phyloP scores from a whole-genome alignment of 1,140 invertebrate species.

The Metopolophium dirhodum region DNA sequence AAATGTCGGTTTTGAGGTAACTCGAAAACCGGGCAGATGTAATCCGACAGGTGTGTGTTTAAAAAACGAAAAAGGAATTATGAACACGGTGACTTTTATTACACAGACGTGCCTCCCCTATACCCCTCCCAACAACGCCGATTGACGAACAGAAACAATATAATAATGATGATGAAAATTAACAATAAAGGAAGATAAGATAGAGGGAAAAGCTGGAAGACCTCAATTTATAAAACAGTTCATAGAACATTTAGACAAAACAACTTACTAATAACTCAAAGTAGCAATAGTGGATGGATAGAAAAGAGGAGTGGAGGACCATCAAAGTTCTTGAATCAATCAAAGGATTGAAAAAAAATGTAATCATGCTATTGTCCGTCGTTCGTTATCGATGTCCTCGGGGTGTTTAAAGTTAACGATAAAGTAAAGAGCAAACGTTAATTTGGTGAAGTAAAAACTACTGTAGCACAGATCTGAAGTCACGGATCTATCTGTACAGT shows the following conservation, averaged over 20 bases:
- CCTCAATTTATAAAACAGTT: background rate
- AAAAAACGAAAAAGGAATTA: background rate
- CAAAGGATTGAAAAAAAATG: too few relatives aligned
- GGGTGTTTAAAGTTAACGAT: background rate
- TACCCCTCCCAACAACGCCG: background rate
- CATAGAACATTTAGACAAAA: background rate
- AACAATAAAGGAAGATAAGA: background rate
- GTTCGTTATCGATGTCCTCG: background rate
- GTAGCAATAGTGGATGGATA: background rate
- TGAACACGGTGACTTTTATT: background rate
- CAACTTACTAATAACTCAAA: background rate
- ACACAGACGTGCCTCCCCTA: background rate
- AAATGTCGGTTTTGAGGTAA: constrained; percentile 22
- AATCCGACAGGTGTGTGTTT: constrained; percentile 17
- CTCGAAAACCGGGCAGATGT: constrained; percentile 14
- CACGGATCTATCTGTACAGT: background rate
- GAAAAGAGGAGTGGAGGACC: background rate
- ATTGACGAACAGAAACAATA: background rate
- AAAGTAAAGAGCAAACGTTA: background rate
- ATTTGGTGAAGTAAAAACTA: background rate
- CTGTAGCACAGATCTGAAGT: background rate
- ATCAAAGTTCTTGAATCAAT: too few relatives aligned
- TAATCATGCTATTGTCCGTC: background rate
- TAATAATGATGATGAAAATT: background rate
- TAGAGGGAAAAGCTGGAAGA: background rate